A percentile compares a stretch with the other conserved stretches of the same genome.
Conservation (phyloP, 2,797 vertebrate species). For the Sebastes hubbsi region DNA sequence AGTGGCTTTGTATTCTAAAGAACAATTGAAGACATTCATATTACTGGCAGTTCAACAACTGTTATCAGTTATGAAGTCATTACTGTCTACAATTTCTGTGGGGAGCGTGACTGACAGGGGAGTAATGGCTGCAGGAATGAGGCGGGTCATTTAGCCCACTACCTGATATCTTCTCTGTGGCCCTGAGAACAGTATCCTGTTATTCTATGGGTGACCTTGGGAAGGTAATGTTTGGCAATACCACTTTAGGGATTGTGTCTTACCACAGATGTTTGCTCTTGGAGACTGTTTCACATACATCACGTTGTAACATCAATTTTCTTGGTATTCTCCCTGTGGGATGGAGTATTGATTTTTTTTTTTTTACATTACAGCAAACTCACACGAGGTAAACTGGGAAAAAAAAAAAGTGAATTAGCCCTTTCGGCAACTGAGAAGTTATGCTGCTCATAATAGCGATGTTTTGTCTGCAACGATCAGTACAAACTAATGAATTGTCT, state of each 20-base stretch:
- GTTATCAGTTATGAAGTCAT: constrained; percentile 23
- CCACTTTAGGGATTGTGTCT: constrained; percentile 8
- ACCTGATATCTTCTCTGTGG: constrained; percentile 16
- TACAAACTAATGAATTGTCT: constrained; percentile 27
- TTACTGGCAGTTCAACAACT: background rate
- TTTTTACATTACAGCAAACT: constrained; percentile 29
- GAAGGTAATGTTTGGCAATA: constrained; percentile 3
- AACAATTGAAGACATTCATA: background rate
- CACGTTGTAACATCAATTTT: constrained; percentile 39
- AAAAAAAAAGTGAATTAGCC: constrained; percentile 15
- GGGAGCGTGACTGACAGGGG: constrained; percentile 4
- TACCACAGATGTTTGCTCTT: constrained; percentile 15
- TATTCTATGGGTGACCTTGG: constrained; percentile 51
- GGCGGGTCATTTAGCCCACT: background rate
- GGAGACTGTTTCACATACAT: constrained; percentile 24
- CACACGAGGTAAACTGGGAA: background rate
- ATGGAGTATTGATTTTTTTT: constrained; percentile 62
- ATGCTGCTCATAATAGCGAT: constrained; percentile 23
- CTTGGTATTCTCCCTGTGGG: constrained; percentile 24
- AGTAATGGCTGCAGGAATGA: constrained; percentile 1
- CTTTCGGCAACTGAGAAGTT: constrained; percentile 14
- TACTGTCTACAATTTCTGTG: constrained; percentile 23
- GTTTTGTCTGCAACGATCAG: constrained; percentile 24
- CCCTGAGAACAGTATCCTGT: constrained; percentile 8
- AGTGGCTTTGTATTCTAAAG: background rate